Base-by-base conservation (phyloP, 2,113 vertebrate genomes). In the Lates calcarifer region DNA sequence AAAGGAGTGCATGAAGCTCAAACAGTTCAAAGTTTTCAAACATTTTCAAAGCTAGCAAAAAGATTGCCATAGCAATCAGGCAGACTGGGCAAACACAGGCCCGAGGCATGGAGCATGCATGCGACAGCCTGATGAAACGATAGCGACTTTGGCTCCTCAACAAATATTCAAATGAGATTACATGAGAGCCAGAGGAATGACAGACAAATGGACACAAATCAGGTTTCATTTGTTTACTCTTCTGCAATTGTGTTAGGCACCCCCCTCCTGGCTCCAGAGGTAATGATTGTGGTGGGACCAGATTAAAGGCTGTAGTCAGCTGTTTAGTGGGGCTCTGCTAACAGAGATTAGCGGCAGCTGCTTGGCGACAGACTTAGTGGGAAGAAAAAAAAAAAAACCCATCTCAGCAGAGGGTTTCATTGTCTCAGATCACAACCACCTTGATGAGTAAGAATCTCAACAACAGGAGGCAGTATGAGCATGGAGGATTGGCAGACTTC, bases 401-500 rank as follows among this genome's bases (percentile, higher is more conserved):
- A 64, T 75, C 79, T 78, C 72, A 9, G 47, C 56, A 29, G 31
- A 79, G 72, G 76, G 74, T 74, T 87, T 87, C 63, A 82, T 85
- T 85, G 81, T 91, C 71, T 83, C 74, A 65, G 78, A 76, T 85
- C 80, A 74, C 41, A 70, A 64, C 64, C 82, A 79, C 71, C 71
- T 88, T 76, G 51, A 83, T 81, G 70, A 81, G 74, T 18, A 71
- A 49, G 81, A 87, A 72, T 82, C 62, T 61, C 7, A 74, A 92
- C 91, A 83, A 83, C 87, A 93, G 91, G 93, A 91, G 91, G 93
- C 91, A 86, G 89, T 87, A 74, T 92, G 90, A 85, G 90, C 87
- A 77, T 53, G 66, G 87, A 89, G 84, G 69, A 92, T 66, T 81
- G 76, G 61, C 68, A 51, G 62, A 60, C 76, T 64, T 74, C 74